These are phyloP conservation scores for Actias luna DNA, from an alignment of 2,888 invertebrate genomes.

Conservation along the genomic window DNA sequence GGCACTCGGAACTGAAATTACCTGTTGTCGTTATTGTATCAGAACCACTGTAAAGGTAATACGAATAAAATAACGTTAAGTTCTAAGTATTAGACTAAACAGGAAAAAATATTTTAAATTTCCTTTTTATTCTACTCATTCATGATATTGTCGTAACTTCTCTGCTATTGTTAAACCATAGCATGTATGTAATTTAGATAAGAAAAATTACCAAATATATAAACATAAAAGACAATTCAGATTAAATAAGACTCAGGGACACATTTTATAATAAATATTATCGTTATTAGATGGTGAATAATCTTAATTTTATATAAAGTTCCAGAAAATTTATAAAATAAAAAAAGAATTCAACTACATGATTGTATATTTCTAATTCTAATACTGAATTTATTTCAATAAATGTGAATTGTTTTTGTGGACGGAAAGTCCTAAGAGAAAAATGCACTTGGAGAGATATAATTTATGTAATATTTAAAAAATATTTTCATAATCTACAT, in stretches of 20 bases:
- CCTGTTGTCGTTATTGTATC: neutral
- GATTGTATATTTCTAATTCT: neutral
- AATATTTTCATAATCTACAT: neutral
- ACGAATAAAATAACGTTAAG: too few species aligned
- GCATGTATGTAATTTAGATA: too few species aligned
- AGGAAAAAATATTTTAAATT: neutral
- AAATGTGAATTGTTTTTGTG: constrained; percentile 3
- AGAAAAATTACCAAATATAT: too few species aligned
- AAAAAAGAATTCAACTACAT: neutral
- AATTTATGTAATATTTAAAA: neutral
- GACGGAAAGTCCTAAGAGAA: constrained; percentile 5
- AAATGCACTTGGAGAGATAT: neutral
- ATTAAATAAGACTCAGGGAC: too few species aligned
- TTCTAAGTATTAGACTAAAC: neutral
- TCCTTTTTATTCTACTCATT: neutral
- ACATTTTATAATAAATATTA: too few species aligned
- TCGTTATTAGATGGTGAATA: too few species aligned
- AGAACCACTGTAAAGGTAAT: neutral
- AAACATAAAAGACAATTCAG: too few species aligned
- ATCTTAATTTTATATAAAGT: too few species aligned
- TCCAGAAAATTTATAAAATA: neutral
- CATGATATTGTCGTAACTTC: neutral
- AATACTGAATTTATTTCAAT: neutral
- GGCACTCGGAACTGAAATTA: neutral
- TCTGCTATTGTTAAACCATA: neutral